Base-by-base conservation (phyloP, 1,140 invertebrate genomes). In the Cherax destructor region DNA sequence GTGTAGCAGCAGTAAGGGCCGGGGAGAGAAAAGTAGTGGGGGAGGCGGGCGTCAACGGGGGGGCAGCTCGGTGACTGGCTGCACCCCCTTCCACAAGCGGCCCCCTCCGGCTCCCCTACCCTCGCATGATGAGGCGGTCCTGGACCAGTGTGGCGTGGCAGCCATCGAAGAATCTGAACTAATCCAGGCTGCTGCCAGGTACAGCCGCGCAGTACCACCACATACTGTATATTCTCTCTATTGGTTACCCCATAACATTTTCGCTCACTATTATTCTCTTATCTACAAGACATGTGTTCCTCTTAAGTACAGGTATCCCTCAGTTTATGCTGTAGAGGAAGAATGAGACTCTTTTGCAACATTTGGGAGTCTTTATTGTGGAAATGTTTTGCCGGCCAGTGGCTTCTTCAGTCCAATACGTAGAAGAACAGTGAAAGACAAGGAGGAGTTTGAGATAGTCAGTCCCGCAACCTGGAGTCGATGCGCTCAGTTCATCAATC, bases 141-240 rank as follows among this genome's bases (percentile, higher is more conserved):
- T 96, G 18, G 96, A 96, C 93, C 95, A 96, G 18, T 94, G 96
- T 74, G 96, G 96, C 41, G 96, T 96, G 83, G 83, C 95, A 49
- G 95, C 95, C 24, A 95, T 94, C 88, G 93, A 93, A 18, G 93
- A 92, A 74, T 93, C 93, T 50, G 84, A 88, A 78, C 91, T 85
- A 72, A 65, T 87, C 61, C 91, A 88, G 80, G 91, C 83, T 76
- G 78, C 80, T 81, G 81, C 83, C 65, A 91, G 92, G 72, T 95
- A 94, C 87, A 95, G 96, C 94, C 96, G 96, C 16, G n/a, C 56
- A 79, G 9, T 87, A 52, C 61, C 41, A 65, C 47, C 56, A 78
- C 47, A 77, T 76, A 3, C 13, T 18, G 13, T 18, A 21, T 74
- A 21, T 74, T 30, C n/a, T 30, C 3, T 21, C 41, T 30, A 74